Conservation (phyloP, 2,797 vertebrate genomes). For the Anguilla megastoma region DNA sequence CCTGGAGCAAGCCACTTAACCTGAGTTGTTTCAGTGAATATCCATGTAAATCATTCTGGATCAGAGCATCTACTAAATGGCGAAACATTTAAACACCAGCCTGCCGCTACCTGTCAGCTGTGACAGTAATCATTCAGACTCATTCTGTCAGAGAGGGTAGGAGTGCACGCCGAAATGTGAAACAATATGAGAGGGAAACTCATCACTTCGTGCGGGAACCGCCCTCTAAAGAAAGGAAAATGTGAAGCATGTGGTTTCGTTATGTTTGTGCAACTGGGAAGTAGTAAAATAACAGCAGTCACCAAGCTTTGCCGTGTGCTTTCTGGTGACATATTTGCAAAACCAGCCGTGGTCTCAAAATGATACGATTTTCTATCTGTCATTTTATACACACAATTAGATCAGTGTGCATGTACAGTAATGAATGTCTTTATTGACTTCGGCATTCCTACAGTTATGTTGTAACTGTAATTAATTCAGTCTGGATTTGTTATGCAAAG, state of each 20-base stretch:
- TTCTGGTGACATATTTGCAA: not conserved
- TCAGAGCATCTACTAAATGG: too few relatives aligned
- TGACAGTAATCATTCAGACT: too few relatives aligned
- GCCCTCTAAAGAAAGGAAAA: not conserved
- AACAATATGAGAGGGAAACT: not conserved
- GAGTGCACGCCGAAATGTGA: not conserved
- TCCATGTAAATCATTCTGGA: too few relatives aligned
- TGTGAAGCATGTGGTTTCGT: not conserved
- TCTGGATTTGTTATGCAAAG: too few relatives aligned
- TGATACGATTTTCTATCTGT: not conserved
- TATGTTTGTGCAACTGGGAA: not conserved
- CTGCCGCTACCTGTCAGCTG: too few relatives aligned
- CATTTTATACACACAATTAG: too few relatives aligned
- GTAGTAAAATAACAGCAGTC: not conserved
- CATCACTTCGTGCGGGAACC: not conserved
- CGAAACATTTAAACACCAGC: too few relatives aligned
- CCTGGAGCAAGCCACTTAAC: too few relatives aligned
- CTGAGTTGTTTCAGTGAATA: too few relatives aligned
- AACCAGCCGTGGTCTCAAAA: not conserved
- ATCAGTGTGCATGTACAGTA: too few relatives aligned
- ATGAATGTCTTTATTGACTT: not conserved
- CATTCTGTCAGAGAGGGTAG: not conserved
- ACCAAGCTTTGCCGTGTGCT: not conserved
- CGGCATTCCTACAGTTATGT: not conserved
- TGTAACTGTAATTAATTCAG: too few relatives aligned